These are phyloP conservation scores for Oceanodroma leucorhoa DNA, from an alignment of 2,797 vertebrate species.

Conservation along the genomic window DNA sequence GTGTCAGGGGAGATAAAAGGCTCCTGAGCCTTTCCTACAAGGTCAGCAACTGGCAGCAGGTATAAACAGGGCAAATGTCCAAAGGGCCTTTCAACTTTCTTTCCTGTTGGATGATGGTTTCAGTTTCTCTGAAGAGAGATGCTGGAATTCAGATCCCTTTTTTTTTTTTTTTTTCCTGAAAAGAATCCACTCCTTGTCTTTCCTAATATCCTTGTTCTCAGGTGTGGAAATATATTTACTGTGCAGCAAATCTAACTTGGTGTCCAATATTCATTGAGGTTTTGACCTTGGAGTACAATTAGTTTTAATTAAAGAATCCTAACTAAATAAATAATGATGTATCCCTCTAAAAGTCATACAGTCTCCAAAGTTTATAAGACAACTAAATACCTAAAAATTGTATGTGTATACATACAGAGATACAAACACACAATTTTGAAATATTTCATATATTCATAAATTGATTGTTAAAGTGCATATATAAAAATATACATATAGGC, in stretches of 20 bases:
- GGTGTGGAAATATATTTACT: not conserved
- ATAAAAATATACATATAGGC: not conserved
- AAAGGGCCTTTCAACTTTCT: not conserved
- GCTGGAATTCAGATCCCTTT: not conserved
- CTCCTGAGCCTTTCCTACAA: not conserved
- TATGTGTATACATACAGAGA: not conserved
- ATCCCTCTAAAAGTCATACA: not conserved
- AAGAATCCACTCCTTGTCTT: not conserved
- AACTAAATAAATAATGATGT: not conserved
- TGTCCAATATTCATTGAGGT: not conserved
- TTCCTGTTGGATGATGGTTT: not conserved
- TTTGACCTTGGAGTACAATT: not conserved
- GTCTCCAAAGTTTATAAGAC: not conserved
- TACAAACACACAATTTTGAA: not conserved
- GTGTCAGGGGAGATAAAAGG: not conserved
- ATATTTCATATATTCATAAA: not conserved
- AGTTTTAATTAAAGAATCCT: not conserved
- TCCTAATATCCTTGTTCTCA: not conserved
- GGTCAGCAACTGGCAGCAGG: not conserved
- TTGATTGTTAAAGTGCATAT: not conserved
- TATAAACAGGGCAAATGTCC: not conserved
- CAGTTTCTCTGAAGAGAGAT: not conserved
- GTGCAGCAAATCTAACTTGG: not conserved
- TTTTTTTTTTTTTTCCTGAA: rapidly evolving
- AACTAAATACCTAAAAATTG: not conserved